A percentile compares a stretch with the other conserved stretches of the same genome.
These are phyloP conservation scores for Mesocentrotus franciscanus DNA, from an alignment of 53 echinoderm and acorn worm genomes.

Conservation along the genomic window DNA sequence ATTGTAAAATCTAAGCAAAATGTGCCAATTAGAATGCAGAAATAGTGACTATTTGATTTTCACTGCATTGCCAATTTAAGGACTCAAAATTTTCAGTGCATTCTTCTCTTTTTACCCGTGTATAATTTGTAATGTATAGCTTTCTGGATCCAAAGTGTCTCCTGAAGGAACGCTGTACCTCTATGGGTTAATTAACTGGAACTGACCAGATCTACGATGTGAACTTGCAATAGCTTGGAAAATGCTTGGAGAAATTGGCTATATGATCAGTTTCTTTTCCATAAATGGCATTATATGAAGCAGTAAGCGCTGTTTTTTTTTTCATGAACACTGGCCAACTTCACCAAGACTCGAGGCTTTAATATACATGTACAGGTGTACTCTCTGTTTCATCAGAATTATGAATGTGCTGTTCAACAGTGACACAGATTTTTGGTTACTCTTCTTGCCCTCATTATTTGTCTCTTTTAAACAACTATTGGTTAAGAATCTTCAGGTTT, in stretches of 20 bases:
- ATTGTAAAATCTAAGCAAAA: constrained; percentile 23
- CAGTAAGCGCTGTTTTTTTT: background rate
- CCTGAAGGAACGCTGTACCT: constrained; percentile 22
- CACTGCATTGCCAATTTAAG: too few relatives aligned
- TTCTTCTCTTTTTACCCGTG: background rate
- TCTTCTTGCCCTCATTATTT: too few relatives aligned
- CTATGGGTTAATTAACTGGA: constrained; percentile 17
- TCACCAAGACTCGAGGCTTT: too few relatives aligned
- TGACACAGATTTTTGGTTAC: too few relatives aligned
- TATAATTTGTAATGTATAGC: background rate
- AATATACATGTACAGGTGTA: too few relatives aligned
- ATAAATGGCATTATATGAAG: constrained; percentile 30
- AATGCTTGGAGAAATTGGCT: constrained; percentile 20
- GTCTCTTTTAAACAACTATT: too few relatives aligned
- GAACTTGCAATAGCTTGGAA: background rate
- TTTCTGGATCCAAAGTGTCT: constrained; percentile 31
- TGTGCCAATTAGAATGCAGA: constrained; percentile 18
- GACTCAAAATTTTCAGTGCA: constrained; percentile 21
- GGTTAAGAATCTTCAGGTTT: too few relatives aligned
- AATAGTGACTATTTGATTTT: constrained; percentile 14
- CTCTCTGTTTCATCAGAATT: too few relatives aligned
- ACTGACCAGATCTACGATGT: background rate
- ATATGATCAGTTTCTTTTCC: constrained; percentile 7
- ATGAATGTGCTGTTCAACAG: too few relatives aligned
- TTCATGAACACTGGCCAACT: too few relatives aligned